Percentiles rank a stretch among this genome's conserved stretches.
These are phyloP conservation scores for Zalophus californianus DNA, from an alignment of 2,797 vertebrate genomes.

Conservation along the genomic window DNA sequence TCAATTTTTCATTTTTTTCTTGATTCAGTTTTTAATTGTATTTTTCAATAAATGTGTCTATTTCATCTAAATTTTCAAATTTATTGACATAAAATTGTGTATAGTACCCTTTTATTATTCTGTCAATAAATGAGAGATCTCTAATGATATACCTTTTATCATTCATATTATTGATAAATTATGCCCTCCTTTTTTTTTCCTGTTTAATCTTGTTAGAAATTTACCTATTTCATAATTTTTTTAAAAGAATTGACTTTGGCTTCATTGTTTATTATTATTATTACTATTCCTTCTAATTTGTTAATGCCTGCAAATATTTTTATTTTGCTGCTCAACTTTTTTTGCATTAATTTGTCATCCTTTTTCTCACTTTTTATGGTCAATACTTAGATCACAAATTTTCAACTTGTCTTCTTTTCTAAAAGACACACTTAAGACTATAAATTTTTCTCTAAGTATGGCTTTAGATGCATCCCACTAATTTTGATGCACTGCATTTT, in stretches of 20 bases:
- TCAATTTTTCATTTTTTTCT: not conserved
- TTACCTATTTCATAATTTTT: not conserved
- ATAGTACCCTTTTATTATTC: not conserved
- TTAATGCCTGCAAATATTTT: not conserved
- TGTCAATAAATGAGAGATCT: not conserved
- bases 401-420: not conserved
- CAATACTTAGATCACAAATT: not conserved
- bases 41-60: not conserved
- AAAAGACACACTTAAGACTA: not conserved
- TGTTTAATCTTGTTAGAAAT: not conserved
- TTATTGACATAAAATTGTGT: not conserved
- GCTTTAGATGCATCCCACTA: not conserved
- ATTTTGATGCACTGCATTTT: not conserved
- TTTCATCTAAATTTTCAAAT: not conserved
- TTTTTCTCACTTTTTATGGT: not conserved
- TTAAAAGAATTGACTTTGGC: not conserved
- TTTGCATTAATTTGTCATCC: not conserved
- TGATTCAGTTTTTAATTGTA: not conserved
- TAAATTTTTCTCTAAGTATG: not conserved
- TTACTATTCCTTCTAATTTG: not conserved
- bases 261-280: not conserved
- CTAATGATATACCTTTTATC: not conserved
- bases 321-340: not conserved
- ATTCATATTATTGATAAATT: not conserved
- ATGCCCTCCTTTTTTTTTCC: not conserved